These are phyloP conservation scores for Speoplatyrhinus poulsoni DNA, from an alignment of 2,113 vertebrate genomes.

Conservation along the genomic window DNA sequence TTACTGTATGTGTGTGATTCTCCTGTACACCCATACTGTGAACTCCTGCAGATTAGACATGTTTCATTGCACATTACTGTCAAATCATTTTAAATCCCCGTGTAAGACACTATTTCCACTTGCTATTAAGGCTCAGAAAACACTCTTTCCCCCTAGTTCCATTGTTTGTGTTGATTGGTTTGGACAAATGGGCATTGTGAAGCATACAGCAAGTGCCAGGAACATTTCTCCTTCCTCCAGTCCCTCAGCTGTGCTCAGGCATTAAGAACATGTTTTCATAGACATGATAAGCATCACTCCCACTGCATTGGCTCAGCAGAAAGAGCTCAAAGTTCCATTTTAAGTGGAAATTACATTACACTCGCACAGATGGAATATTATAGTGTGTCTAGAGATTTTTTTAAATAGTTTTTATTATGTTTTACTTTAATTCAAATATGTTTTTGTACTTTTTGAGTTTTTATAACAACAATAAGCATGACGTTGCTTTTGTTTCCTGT, in stretches of 20 bases:
- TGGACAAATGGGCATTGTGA: conserved; percentile 44
- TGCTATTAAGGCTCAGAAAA: conserved; percentile 14
- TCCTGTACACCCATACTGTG: too few species aligned
- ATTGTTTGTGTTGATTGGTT: conserved; percentile 33
- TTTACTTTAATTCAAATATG: neutral
- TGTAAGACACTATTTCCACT: neutral
- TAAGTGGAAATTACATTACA: conserved; percentile 48
- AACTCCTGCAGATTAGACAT: neutral
- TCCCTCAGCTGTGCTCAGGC: conserved; percentile 25
- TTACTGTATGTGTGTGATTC: too few species aligned
- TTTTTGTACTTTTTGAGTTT: neutral
- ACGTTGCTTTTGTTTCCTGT: conserved; percentile 18
- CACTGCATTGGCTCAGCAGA: conserved; percentile 36
- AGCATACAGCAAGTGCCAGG: conserved; percentile 35
- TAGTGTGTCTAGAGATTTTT: conserved; percentile 28
- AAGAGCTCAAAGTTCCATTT: conserved; percentile 30
- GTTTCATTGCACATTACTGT: neutral
- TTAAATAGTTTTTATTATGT: conserved; percentile 17
- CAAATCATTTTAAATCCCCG: neutral
- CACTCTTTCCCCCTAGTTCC: conserved; percentile 20
- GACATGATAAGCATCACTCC: conserved; percentile 54
- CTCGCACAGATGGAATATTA: conserved; percentile 18
- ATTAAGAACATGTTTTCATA: conserved; percentile 50
- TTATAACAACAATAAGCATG: neutral
- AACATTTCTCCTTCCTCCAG: conserved; percentile 32